Evolutionary conservation across 2,113 vertebrate genomes (phyloP), one percentile per base, ranked within the genome.

Genomic region (Pogonocichla stellata): DNA sequence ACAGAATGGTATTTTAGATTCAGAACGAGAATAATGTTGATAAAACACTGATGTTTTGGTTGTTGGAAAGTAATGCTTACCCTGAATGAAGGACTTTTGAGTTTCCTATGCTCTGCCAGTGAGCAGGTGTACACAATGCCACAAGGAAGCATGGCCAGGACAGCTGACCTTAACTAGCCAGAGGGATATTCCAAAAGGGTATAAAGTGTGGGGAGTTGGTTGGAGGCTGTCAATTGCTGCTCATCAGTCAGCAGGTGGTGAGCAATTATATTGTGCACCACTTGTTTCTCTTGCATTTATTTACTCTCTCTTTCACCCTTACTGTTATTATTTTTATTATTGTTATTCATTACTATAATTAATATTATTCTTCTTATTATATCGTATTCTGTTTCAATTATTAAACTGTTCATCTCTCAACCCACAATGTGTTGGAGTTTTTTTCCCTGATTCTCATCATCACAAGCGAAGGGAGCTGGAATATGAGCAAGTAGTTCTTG

Each of bases 381-480:
- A 16, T 47, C 29, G 16, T 38, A 60, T 38, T 53, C n/a, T 61
- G 17, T 34, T 82, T 61, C 9, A 61, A 10, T 66, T 67, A 61
- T 61, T 82, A 40, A 75, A 60, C 17, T 25, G 19, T 40, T 74
- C 5, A 73, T 73, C 34, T 67, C 38, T 75, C 62, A 69, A 53
- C 29, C 16, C 38, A n/a, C 20, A 24, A 66, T 69, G 5, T 54
- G 40, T 8, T 60, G 28, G 6, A 43, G 3, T 5, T 54, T 48
- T 48, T 65, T 43, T 43, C 51, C n/a, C 69, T 58, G 12, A 48
- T 42, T 61, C 47, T 69, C 3, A 1, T 34, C 9, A 8, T 29
- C 25, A 42, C 0, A 1, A 61, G 38, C 17, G 20, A 61, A 34
- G 24, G 4, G n/a, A 75, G 20, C 6, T 34, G 3, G 20, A 17